Percentiles rank a stretch among this genome's conserved stretches.
Evolutionary conservation across 2,888 invertebrate species (phyloP).

Genomic region (Cheilosia scutellata): DNA sequence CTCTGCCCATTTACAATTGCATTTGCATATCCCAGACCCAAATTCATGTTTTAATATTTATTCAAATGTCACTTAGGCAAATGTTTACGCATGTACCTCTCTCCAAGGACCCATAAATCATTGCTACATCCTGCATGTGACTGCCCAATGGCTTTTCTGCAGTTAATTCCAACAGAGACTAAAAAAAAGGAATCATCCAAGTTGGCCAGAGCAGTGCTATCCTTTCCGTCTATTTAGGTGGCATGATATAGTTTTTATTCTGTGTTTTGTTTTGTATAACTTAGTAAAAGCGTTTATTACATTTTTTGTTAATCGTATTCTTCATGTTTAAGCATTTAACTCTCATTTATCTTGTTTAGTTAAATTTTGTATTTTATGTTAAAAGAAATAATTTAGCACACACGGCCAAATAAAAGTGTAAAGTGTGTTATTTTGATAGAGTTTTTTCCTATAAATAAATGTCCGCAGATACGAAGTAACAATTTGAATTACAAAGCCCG

Average conservation of each 20-base stretch:
- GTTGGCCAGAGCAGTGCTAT: not conserved
- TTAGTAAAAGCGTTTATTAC: constrained; percentile 40
- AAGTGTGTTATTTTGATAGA: constrained; percentile 4
- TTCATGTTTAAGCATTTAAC: constrained; percentile 34
- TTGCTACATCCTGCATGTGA: constrained; percentile 17
- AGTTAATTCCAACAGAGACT: constrained; percentile 44
- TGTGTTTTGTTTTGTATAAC: not conserved
- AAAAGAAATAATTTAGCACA: constrained; percentile 65
- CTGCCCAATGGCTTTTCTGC: constrained; percentile 39
- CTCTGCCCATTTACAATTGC: constrained; percentile 35
- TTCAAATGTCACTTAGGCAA: constrained; percentile 72
- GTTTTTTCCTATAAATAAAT: constrained; percentile 2
- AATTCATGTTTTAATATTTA: constrained; percentile 70
- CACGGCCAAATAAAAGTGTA: constrained; percentile 66
- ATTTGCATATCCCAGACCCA: constrained; percentile 63
- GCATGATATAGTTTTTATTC: constrained; percentile 2
- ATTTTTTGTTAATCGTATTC: constrained; percentile 45
- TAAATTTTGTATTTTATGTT: constrained; percentile 30
- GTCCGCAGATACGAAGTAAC: constrained; percentile 7
- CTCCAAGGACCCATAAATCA: constrained; percentile 63
- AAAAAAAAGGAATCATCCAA: constrained; percentile 2
- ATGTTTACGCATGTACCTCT: constrained; percentile 61
- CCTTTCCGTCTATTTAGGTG: not conserved
- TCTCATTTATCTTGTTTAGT: constrained; percentile 15
- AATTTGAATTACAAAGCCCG: constrained; percentile 27